phyloP scores from a whole-genome alignment of 2,797 vertebrate genomes.

The Notolepis coatsorum region DNA sequence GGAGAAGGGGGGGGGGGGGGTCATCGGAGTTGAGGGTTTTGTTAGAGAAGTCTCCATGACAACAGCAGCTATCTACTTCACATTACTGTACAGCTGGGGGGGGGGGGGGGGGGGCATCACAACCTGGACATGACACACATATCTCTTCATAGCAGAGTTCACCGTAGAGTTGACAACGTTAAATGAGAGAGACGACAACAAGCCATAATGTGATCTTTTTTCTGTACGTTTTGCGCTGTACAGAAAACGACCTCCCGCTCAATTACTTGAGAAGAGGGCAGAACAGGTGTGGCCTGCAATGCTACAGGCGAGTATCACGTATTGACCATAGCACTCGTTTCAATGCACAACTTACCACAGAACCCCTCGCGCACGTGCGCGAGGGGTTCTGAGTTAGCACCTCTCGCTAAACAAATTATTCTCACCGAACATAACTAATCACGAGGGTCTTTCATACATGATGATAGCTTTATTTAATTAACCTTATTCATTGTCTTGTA shows the following conservation, averaged over 20 bases:
- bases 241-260: slow-evolving; percentile 29
- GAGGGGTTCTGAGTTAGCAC: slow-evolving; percentile 11
- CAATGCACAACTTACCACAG: slow-evolving; percentile 10
- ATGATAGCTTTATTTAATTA: slow-evolving; percentile 21
- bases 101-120: slow-evolving; percentile 62
- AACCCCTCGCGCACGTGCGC: not conserved
- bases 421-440: not conserved
- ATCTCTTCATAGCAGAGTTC: slow-evolving; percentile 23
- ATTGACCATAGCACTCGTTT: slow-evolving; percentile 6
- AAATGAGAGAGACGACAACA: slow-evolving; percentile 11
- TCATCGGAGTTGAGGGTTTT: slow-evolving; percentile 13
- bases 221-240: slow-evolving; percentile 22
- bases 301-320: not conserved
- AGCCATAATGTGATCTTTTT: not conserved
- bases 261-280: not conserved
- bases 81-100: slow-evolving; percentile 53
- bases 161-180: not conserved
- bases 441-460: slow-evolving; percentile 21
- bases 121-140: slow-evolving; percentile 33
- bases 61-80: slow-evolving; percentile 59
- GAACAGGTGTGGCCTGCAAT: not conserved
- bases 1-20: slow-evolving; percentile 7
- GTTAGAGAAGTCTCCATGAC: slow-evolving; percentile 35
- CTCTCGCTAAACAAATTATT: slow-evolving; percentile 24
- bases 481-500: too few relatives aligned